Evolutionary conservation across 1,140 invertebrate genomes (phyloP), one percentile per base, ranked within the genome.

Genomic region (Ceratina australensis): DNA sequence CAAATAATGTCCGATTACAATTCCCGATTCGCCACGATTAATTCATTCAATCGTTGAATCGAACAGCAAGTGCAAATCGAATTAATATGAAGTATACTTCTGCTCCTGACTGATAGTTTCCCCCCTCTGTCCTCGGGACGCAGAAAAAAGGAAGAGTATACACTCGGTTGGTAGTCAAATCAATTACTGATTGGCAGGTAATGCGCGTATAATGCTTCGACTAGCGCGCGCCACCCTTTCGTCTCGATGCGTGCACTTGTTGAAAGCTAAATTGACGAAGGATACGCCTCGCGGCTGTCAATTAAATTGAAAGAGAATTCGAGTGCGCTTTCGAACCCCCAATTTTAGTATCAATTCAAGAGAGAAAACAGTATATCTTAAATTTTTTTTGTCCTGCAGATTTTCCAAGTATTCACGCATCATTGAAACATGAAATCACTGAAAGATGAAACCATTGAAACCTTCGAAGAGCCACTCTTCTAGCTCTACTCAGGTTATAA

Each of bases 151-250:
- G 8, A 42, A 10, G 28, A 33, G 28, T 33, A 42, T 42, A 42
- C 78, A 72, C n/a, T 72, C 60, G 81, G 82, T 85, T 85, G 83
- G 83, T 33, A 85, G 82, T 81, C 78, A 78, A 85, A 85, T 85
- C 83, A 82, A 85, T 85, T 84, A 81, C 82, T 72, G 83, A 85
- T 83, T 84, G 83, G 79, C 82, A 84, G 82, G 79, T 85, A 85
- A 85, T 85, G 79, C 82, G 79, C 74, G 78, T 84, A 79, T 85
- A 84, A 85, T 84, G 61, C 83, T 65, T 84, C 82, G 74, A 84
- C 61, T 56, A 66, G 63, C 33, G 72, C 15, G 47, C 52, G 57
- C 57, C 52, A 56, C 78, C 59, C 73, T 73, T 83, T 73, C 61
- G 54, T 75, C 52, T 52, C 69, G 56, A 50, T 50, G 59, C 77